Percentiles rank a stretch among this genome's conserved stretches.
Evolutionary conservation across 2,113 vertebrate species (phyloP).

Genomic region (Crotalus helleri): DNA sequence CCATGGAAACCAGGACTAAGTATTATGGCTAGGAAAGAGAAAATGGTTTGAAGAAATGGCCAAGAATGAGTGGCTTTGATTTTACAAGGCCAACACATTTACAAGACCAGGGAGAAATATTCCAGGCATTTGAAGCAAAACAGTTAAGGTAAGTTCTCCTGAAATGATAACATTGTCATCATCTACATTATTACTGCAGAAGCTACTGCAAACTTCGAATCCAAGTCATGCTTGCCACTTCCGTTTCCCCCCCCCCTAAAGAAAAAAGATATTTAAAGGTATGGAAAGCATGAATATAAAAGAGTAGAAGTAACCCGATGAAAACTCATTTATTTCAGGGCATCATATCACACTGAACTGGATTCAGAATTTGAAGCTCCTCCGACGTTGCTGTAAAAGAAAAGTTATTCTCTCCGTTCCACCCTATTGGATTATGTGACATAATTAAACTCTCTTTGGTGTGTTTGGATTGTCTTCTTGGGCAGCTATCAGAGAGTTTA

Average conservation of each 20-base stretch:
- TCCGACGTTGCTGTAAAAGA: not conserved
- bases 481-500: not conserved
- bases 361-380: not conserved
- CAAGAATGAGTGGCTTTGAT: not conserved
- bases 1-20: not conserved
- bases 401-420: not conserved
- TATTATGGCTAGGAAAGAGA: conserved; percentile 7
- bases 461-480: not conserved
- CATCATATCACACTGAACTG: not conserved
- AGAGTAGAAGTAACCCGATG: not conserved
- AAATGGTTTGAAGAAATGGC: not conserved
- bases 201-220: not conserved
- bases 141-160: not conserved
- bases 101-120: not conserved
- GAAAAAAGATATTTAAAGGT: not conserved
- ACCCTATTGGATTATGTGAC: not conserved
- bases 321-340: not conserved
- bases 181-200: not conserved
- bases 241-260: not conserved
- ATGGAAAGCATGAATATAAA: not conserved
- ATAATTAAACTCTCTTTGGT: not conserved
- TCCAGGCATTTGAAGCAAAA: not conserved
- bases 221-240: not conserved
- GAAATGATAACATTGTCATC: not conserved
- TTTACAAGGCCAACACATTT: not conserved